Evolutionary conservation across 2,797 vertebrate species (phyloP), one percentile per base, ranked within the genome.

Genomic region (Potorous gilbertii): DNA sequence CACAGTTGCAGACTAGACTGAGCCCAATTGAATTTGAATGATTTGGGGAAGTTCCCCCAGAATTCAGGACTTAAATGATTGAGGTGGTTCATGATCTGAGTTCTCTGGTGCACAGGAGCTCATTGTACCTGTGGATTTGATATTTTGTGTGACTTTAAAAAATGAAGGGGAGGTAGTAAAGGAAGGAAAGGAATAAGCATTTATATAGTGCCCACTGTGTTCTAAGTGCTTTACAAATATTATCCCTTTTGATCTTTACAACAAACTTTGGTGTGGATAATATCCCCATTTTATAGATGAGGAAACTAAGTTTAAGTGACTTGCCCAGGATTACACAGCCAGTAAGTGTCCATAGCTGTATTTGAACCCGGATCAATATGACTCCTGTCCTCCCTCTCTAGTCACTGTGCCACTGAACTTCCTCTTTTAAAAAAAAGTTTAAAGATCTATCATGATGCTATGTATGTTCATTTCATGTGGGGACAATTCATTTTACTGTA

Each of bases 391-490:
- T 74, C n/a, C 3, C 34, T 18, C 62, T 66, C 59, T 66, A 66
- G n/a, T 31, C 14, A 66, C 34, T 40, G 34, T n/a, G 34, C n/a
- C 54, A 95, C 18, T 93, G 96, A 98, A 96, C 93, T 87, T 2
- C 21, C 40, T 46, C 74, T 96, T 96, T 90, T 50, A 50, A 96
- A 94, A 90, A 93, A 94, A 96, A 92, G 93, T 97, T 97, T 95
- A 97, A 95, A 95, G 92, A 94, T 97, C 94, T 97, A 90, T 90
- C 90, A 13, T 31, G 91, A 94, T 97, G 52, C 52, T 40, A 40
- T 1, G 16, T 34, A 97, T 94, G 94, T 46, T 57, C 74, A 13
- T 97, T 95, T 97, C 93, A 97, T 95, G 97, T 97, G 95, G 90
- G 97, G 96, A 66, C 95, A 56, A 56, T 55, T 14, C 29, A 21